A percentile compares a stretch with the other conserved stretches of the same genome.
Conservation (phyloP, 2,888 invertebrate genomes). For the Sesia bembeciformis region DNA sequence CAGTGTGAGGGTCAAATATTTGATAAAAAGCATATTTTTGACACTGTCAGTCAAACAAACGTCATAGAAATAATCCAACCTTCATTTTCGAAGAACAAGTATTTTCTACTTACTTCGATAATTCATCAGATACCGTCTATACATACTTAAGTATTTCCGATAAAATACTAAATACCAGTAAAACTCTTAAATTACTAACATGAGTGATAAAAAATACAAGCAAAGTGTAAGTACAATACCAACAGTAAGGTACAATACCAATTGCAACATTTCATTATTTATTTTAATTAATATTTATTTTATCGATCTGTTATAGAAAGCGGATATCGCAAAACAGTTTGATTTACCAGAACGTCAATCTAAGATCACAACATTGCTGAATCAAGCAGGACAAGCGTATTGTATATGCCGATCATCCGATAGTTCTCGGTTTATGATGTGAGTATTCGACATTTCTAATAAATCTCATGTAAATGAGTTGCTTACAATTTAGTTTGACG, state of each 20-base stretch:
- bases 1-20: too few species aligned
- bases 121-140: too few species aligned
- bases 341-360: conserved; percentile 92
- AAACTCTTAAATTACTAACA: conserved; percentile 8
- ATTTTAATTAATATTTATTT: conserved; percentile 1
- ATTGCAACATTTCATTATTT: neutral
- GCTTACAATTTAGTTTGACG: neutral
- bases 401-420: conserved; percentile 96
- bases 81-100: too few species aligned
- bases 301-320: conserved; percentile 73
- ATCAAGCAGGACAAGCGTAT: conserved; percentile 93
- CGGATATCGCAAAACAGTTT: conserved; percentile 92
- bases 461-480: too few species aligned
- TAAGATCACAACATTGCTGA: conserved; percentile 89
- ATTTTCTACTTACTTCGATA: too few species aligned
- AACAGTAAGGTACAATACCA: neutral
- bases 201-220: conserved; percentile 59
- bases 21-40: too few species aligned
- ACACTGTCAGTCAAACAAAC: too few species aligned
- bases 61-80: too few species aligned
- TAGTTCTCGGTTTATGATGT: conserved; percentile 97
- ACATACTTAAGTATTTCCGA: too few species aligned
- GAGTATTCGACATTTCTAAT: conserved; percentile 33
- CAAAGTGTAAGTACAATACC: conserved; percentile 45
- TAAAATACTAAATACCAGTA: too few species aligned